These are phyloP conservation scores for Indri indri DNA, from an alignment of 2,113 vertebrate species.

Conservation along the genomic window DNA sequence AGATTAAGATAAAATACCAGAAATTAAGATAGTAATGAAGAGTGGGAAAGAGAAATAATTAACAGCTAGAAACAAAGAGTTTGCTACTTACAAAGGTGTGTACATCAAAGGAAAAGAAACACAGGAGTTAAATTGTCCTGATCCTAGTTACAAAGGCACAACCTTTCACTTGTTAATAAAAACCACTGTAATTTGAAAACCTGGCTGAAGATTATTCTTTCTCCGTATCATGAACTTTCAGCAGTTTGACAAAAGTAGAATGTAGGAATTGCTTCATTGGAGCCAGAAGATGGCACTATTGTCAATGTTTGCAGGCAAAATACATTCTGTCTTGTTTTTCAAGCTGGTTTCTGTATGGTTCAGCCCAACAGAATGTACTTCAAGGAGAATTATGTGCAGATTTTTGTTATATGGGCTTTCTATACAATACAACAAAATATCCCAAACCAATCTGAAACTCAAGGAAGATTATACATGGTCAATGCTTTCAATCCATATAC, in stretches of 20 bases:
- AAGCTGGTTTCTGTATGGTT: not conserved
- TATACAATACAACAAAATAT: not conserved
- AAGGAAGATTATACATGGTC: not conserved
- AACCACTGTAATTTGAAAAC: not conserved
- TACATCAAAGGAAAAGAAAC: not conserved
- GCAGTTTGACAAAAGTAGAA: not conserved
- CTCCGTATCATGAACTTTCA: not conserved
- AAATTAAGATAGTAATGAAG: not conserved
- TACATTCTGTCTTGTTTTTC: not conserved
- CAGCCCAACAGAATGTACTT: not conserved
- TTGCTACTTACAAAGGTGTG: not conserved
- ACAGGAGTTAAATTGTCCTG: not conserved
- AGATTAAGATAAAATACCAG: not conserved
- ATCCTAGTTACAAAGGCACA: not conserved
- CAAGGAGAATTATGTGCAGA: rapidly evolving
- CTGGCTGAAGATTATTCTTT: not conserved
- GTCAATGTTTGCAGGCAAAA: slow-evolving; percentile 10
- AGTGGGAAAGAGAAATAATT: not conserved
- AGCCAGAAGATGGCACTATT: slow-evolving; percentile 77
- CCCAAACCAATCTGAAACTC: not conserved
- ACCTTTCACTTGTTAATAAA: not conserved
- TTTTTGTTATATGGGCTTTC: not conserved
- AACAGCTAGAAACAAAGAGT: not conserved
- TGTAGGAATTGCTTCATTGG: rapidly evolving
- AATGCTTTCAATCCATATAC: not conserved